phyloP scores from a whole-genome alignment of 2,888 invertebrate genomes.

The Pachliopta kotzebuea region DNA sequence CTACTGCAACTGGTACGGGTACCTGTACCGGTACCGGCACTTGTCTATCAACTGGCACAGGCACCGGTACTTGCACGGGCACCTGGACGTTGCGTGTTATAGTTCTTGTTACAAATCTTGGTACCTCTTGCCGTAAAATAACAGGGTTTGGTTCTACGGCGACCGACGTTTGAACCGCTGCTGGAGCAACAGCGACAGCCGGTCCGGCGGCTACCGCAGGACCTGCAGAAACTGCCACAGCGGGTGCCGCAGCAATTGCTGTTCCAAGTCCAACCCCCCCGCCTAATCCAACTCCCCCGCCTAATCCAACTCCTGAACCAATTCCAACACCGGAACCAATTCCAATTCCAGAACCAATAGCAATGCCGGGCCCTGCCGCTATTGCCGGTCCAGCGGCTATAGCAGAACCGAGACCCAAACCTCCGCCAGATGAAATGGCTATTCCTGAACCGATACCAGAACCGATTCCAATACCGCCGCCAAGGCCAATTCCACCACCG shows the following conservation, averaged over 20 bases:
- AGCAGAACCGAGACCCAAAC: slow-evolving; percentile 21
- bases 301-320: slow-evolving; percentile 30
- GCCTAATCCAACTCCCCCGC: slow-evolving; percentile 20
- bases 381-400: slow-evolving; percentile 29
- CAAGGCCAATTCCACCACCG: slow-evolving; percentile 29
- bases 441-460: slow-evolving; percentile 6
- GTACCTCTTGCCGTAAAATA: slow-evolving; percentile 68
- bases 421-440: slow-evolving; percentile 3
- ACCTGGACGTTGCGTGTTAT: slow-evolving; percentile 70
- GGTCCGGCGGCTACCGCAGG: slow-evolving; percentile 27
- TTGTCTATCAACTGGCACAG: slow-evolving; percentile 59
- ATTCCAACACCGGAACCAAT: slow-evolving; percentile 17
- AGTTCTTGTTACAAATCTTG: slow-evolving; percentile 68
- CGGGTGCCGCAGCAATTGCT: slow-evolving; percentile 26
- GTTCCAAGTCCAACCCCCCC: slow-evolving; percentile 27
- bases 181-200: slow-evolving; percentile 31
- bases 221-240: slow-evolving; percentile 37
- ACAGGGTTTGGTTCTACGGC: slow-evolving; percentile 69
- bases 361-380: slow-evolving; percentile 19
- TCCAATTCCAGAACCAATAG: slow-evolving; percentile 27
- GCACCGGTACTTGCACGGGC: slow-evolving; percentile 52
- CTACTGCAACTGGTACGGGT: slow-evolving; percentile 75
- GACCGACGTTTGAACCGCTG: slow-evolving; percentile 62
- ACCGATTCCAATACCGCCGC: slow-evolving; percentile 35
- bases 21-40: slow-evolving; percentile 76